These are phyloP conservation scores for Bombus huntii DNA, from an alignment of 1,140 invertebrate genomes.

Conservation along the genomic window DNA sequence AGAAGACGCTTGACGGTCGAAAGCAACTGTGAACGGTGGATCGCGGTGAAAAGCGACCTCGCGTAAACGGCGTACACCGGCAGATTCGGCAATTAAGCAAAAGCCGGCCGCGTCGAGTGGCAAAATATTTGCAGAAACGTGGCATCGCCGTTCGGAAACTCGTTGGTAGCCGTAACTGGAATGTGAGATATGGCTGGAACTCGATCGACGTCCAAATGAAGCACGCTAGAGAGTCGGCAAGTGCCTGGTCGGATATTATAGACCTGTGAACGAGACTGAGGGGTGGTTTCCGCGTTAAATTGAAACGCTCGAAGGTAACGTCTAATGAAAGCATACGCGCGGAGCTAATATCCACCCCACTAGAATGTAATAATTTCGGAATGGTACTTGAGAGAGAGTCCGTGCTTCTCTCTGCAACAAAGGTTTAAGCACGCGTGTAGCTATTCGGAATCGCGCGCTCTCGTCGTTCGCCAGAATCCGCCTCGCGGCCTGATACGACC, in stretches of 20 bases:
- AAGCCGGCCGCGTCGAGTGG: conserved; percentile 64
- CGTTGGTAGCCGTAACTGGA: conserved; percentile 70
- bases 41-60: conserved; percentile 41
- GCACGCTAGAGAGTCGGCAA: conserved; percentile 77
- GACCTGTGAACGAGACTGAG: conserved; percentile 76
- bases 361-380: conserved; percentile 82
- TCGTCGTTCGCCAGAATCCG: conserved; percentile 45
- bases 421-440: conserved; percentile 71
- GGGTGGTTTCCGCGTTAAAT: conserved; percentile 74
- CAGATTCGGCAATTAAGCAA: conserved; percentile 60
- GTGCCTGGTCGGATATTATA: conserved; percentile 76
- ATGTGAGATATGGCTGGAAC: conserved; percentile 79
- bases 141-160: conserved; percentile 67
- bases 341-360: conserved; percentile 78
- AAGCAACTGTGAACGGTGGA: not conserved
- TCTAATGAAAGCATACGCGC: conserved; percentile 82
- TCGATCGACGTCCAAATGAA: conserved; percentile 77
- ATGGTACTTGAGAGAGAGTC: conserved; percentile 75
- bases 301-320: conserved; percentile 81
- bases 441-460: conserved; percentile 54
- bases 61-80: conserved; percentile 22
- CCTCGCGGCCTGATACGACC: too few species aligned
- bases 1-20: not conserved
- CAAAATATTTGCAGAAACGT: conserved; percentile 71
- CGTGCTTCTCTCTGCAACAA: conserved; percentile 69